phyloP scores from a whole-genome alignment of 2,113 vertebrate genomes.

The Sphaerodactylus townsendi region DNA sequence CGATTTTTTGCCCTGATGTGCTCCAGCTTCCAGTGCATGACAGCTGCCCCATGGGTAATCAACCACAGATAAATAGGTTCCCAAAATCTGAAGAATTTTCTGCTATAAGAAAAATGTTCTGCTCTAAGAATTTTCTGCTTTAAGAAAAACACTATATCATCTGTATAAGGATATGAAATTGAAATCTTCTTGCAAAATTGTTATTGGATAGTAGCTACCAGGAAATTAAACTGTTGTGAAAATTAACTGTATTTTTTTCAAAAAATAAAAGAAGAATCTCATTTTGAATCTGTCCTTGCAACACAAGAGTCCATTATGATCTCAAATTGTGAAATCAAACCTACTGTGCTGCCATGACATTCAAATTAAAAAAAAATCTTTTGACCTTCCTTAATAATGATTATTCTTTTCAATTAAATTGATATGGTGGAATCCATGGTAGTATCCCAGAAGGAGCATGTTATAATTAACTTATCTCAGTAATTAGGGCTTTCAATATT shows the following conservation, averaged over 20 bases:
- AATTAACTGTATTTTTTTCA: neutral
- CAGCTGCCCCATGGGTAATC: too few species aligned
- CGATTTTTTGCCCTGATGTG: too few species aligned
- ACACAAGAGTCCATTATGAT: neutral
- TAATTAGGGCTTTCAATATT: constrained; percentile 36
- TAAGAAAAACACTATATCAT: neutral
- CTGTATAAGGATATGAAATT: neutral
- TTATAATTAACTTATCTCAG: constrained; percentile 45
- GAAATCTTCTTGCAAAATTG: constrained; percentile 2
- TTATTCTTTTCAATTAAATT: constrained; percentile 40
- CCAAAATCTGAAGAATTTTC: too few species aligned
- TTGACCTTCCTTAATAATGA: constrained; percentile 24
- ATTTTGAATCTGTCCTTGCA: accelerated
- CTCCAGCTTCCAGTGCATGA: too few species aligned
- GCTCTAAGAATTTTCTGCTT: neutral
- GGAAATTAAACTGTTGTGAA: neutral
- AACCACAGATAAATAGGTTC: too few species aligned
- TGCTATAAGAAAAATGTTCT: constrained; percentile 10
- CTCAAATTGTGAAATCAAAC: constrained; percentile 8
- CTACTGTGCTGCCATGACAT: neutral
- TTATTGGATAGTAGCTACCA: constrained; percentile 7
- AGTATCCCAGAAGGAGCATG: constrained; percentile 32
- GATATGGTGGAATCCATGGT: constrained; percentile 26
- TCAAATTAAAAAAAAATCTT: neutral
- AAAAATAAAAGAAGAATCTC: neutral